Evolutionary conservation across 1,140 invertebrate genomes (phyloP), one percentile per base, ranked within the genome.

Genomic region (Drosophila santomea): DNA sequence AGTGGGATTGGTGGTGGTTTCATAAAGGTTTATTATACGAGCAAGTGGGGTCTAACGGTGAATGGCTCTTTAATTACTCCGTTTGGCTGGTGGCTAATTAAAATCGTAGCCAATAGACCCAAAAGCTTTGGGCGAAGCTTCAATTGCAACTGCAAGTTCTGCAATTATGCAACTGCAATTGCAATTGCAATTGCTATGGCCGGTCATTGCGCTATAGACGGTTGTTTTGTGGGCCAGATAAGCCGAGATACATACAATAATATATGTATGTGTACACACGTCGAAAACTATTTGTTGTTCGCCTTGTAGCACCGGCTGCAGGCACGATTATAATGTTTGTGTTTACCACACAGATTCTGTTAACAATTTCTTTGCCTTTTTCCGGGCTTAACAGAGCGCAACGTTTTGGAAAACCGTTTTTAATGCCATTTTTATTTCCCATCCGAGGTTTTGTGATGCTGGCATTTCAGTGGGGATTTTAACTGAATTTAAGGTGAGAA

Each of bases 161-260:
- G 32, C 32, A 32, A 32, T 32, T 32, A 39, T 39, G 64, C 44
- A 74, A 60, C 61, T 5, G 60, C 23, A 74, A 60, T 64, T 5
- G 60, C 23, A 68, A 47, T 67, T 64, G 38, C 38, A 39, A 39
- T 39, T 74, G 56, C 64, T 74, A 78, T 77, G 80, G 78, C 80
- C 71, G 79, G 83, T 76, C 75, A 88, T 86, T 88, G 74, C 71
- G 79, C 73, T 79, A 82, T 64, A 78, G 83, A 75, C 78, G 71
- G 61, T 56, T 76, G 57, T 45, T 32, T 68, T 78, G 41, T 63
- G 41, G 62, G 63, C 77, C 77, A 55, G 20, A 50, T 45, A 63
- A 14, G 56, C 39, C 56, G 44, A 20, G 50, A 38, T 50, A 44
- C 44, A 38, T 50, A 44, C 44, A 45, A 23, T n/a, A 17, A 50